A percentile compares a stretch with the other conserved stretches of the same genome.
These are phyloP conservation scores for Zonitis immaculata DNA, from an alignment of 2,888 invertebrate species.

Conservation along the genomic window DNA sequence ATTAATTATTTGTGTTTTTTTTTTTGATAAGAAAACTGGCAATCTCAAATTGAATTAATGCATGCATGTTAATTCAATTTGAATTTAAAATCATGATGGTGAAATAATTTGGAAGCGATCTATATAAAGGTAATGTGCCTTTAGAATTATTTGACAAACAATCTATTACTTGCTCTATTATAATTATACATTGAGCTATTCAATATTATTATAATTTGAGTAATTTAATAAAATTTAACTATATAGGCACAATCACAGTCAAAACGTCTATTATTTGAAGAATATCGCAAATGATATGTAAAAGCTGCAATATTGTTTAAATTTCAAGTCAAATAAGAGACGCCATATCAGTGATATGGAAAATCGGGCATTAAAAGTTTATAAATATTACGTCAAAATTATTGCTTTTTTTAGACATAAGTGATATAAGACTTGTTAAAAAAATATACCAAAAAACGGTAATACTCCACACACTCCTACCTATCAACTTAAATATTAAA, in stretches of 20 bases:
- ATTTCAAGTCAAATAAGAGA: background rate
- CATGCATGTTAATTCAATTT: background rate
- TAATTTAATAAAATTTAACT: too few species aligned
- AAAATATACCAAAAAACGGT: background rate
- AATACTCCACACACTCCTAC: background rate
- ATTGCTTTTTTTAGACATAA: background rate
- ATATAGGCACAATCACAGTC: slow-evolving; percentile 6
- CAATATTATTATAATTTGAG: too few species aligned
- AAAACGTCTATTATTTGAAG: slow-evolving; percentile 4
- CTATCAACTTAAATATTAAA: background rate
- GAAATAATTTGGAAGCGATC: background rate
- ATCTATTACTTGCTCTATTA: background rate
- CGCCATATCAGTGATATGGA: background rate
- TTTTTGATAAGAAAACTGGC: background rate
- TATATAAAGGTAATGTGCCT: background rate
- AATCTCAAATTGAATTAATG: background rate
- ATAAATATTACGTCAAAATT: background rate
- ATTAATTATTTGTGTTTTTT: background rate
- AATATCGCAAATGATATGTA: slow-evolving; percentile 9
- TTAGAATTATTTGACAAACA: background rate
- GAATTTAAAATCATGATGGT: background rate
- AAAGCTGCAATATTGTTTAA: slow-evolving; percentile 2
- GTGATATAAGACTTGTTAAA: background rate
- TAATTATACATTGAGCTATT: background rate
- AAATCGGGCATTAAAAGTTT: background rate